Evolutionary conservation across 2,888 invertebrate species (phyloP).

Genomic region (Lochmaea capreae): DNA sequence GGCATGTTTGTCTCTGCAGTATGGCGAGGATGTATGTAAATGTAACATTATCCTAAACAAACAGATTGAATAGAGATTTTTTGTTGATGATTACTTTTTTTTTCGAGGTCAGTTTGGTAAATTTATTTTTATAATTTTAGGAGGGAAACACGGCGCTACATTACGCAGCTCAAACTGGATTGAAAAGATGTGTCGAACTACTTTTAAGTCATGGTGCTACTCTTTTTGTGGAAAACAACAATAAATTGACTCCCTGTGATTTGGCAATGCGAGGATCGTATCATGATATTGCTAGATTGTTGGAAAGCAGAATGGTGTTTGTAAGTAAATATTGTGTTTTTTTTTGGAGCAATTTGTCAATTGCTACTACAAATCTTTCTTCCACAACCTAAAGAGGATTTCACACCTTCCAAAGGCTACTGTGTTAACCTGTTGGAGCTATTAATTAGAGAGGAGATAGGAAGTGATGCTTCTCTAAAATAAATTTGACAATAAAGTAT

Average conservation of each 20-base stretch:
- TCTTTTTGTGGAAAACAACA: constrained; percentile 73
- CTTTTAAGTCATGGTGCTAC: constrained; percentile 72
- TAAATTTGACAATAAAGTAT: not conserved
- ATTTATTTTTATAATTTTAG: constrained; percentile 59
- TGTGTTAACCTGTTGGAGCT: too few species aligned
- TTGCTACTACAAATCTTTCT: too few species aligned
- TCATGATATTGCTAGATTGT: constrained; percentile 72
- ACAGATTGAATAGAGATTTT: too few species aligned
- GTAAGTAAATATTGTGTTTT: constrained; percentile 61
- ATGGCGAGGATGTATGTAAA: too few species aligned
- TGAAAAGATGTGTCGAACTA: constrained; percentile 73
- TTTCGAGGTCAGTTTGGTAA: not conserved
- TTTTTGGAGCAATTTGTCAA: too few species aligned
- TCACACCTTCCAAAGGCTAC: too few species aligned
- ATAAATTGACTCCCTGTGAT: constrained; percentile 75
- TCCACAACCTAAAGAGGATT: too few species aligned
- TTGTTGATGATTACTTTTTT: not conserved
- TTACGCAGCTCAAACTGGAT: constrained; percentile 73
- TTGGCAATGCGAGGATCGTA: constrained; percentile 72
- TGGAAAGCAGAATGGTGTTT: constrained; percentile 78
- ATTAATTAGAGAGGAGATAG: too few species aligned
- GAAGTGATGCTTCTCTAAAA: not conserved
- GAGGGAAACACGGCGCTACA: constrained; percentile 76
- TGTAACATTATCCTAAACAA: too few species aligned
- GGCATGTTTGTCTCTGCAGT: too few species aligned